Percentiles rank a stretch among this genome's conserved stretches.
Conservation (phyloP, 2,888 invertebrate genomes). For the Phortica okadai region DNA sequence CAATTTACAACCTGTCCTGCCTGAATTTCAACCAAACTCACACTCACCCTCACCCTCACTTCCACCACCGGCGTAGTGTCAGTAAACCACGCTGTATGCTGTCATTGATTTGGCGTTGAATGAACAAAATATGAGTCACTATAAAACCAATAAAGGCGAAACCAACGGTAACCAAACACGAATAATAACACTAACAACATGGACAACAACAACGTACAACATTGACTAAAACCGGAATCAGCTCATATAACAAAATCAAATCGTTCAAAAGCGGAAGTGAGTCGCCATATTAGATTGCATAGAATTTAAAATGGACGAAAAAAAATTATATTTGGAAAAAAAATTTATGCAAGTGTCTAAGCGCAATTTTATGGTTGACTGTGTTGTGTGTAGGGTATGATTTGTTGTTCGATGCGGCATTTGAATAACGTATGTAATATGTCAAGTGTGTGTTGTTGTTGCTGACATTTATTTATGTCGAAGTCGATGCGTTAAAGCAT, state of each 20-base stretch:
- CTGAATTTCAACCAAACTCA: constrained; percentile 6
- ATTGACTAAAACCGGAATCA: constrained; percentile 21
- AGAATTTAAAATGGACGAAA: constrained; percentile 28
- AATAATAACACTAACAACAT: constrained; percentile 27
- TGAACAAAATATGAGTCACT: constrained; percentile 67
- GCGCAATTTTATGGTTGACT: constrained; percentile 12
- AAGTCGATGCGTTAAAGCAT: background rate
- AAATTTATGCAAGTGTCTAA: constrained; percentile 26
- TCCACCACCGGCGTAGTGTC: background rate
- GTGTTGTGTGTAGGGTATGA: background rate
- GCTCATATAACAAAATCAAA: constrained; percentile 56
- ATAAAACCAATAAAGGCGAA: constrained; percentile 63
- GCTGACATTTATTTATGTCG: constrained; percentile 30
- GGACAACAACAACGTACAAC: background rate
- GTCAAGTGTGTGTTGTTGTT: background rate
- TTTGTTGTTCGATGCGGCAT: background rate
- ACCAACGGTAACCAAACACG: constrained; percentile 35
- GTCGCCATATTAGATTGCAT: constrained; percentile 45
- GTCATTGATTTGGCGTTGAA: background rate
- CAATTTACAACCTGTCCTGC: constrained; percentile 60
- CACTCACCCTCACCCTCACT: constrained; percentile 26
- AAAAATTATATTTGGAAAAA: background rate
- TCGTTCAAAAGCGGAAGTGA: constrained; percentile 48
- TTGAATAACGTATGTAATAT: background rate
- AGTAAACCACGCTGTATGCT: background rate